Evolutionary conservation across 2,797 vertebrate genomes (phyloP).

Genomic region (Scyliorhinus canicula): DNA sequence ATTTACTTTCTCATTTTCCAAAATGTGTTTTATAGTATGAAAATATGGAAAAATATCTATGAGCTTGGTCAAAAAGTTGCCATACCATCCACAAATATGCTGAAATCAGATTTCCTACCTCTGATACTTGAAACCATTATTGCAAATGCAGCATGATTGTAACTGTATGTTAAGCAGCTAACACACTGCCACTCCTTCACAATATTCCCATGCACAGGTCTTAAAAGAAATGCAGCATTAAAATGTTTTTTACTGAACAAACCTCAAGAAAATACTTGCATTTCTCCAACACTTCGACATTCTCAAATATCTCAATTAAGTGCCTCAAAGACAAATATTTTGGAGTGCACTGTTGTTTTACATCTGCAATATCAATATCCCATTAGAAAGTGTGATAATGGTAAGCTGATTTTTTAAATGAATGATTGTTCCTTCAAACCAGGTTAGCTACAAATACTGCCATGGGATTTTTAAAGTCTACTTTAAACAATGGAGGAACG

Average conservation of each 20-base stretch:
- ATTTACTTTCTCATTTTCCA: neutral
- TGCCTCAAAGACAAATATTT: neutral
- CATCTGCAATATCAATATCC: neutral
- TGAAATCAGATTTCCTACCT: neutral
- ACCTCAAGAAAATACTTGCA: neutral
- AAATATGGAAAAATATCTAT: neutral
- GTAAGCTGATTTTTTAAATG: neutral
- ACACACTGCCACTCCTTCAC: neutral
- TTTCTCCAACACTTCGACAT: neutral
- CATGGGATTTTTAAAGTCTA: neutral
- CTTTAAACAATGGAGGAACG: too few relatives aligned
- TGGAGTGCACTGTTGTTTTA: neutral
- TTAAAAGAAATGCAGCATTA: neutral
- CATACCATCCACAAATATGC: neutral
- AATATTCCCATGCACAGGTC: neutral
- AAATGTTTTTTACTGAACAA: neutral
- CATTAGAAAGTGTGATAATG: neutral
- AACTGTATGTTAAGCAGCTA: neutral
- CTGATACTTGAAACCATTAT: neutral
- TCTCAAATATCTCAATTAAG: neutral
- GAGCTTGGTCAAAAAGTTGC: neutral
- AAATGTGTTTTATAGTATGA: neutral
- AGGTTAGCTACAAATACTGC: neutral
- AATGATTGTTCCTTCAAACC: neutral
- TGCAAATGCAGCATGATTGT: neutral